phyloP scores from a whole-genome alignment of 2,113 vertebrate species.

The Python bivittatus region DNA sequence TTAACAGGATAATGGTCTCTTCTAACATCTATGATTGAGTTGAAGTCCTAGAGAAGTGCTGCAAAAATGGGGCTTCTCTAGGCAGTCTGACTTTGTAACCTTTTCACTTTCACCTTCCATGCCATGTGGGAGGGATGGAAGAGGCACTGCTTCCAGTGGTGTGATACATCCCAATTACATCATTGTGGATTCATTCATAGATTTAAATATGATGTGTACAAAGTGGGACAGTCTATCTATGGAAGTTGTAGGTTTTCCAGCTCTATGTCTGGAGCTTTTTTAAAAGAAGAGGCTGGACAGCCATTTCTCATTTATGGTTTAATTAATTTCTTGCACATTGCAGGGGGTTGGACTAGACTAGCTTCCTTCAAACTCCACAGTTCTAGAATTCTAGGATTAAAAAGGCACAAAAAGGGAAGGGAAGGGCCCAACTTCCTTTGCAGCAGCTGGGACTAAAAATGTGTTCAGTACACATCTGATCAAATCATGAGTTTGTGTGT shows the following conservation, averaged over 20 bases:
- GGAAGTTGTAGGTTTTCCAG: not conserved
- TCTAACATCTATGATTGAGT: not conserved
- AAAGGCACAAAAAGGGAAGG: not conserved
- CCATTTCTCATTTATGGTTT: not conserved
- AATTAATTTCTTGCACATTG: not conserved
- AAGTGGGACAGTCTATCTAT: not conserved
- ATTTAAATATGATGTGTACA: not conserved
- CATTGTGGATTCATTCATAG: not conserved
- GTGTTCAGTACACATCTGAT: not conserved
- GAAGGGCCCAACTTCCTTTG: not conserved
- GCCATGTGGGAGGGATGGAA: not conserved
- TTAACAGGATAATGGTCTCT: not conserved
- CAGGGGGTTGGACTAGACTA: not conserved
- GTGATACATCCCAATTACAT: not conserved
- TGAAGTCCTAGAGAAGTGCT: not conserved
- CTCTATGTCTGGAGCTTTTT: not conserved
- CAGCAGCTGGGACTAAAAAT: not conserved
- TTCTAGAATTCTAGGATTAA: not conserved
- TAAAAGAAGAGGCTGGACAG: not conserved
- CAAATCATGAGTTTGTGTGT: not conserved
- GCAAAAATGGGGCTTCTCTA: not conserved
- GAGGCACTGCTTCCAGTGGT: not conserved
- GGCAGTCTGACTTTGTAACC: not conserved
- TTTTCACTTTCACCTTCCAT: not conserved
- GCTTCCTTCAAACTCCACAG: not conserved